A percentile compares a stretch with the other conserved stretches of the same genome.
phyloP scores from a whole-genome alignment of 2,888 invertebrate genomes.

The Odontocolon sp. region DNA sequence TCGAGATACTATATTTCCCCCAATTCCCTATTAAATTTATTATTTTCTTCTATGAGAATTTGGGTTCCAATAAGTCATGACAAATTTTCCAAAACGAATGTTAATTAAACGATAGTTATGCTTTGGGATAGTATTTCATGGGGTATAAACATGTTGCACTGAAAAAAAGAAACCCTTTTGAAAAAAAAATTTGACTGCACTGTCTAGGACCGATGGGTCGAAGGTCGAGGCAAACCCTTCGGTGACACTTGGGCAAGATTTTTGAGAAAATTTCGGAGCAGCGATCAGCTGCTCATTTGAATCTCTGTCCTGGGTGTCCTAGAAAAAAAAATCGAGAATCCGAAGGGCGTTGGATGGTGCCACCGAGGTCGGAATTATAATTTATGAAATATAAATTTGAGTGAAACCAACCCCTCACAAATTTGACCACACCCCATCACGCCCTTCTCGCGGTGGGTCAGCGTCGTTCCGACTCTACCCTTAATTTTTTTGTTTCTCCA shows the following conservation, averaged over 20 bases:
- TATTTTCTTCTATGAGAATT: constrained; percentile 14
- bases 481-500: constrained; percentile 59
- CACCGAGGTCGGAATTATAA: constrained; percentile 56
- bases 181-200: background rate
- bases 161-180: too few species aligned
- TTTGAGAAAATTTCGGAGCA: constrained; percentile 6
- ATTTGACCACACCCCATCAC: constrained; percentile 78
- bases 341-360: constrained; percentile 6
- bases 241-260: constrained; percentile 6
- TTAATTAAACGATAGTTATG: too few species aligned
- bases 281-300: constrained; percentile 57
- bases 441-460: constrained; percentile 66
- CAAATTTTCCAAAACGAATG: constrained; percentile 2
- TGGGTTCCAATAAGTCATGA: background rate
- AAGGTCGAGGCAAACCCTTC: constrained; percentile 9
- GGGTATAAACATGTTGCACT: too few species aligned
- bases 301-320: constrained; percentile 64
- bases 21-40: background rate
- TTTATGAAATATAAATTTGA: constrained; percentile 65
- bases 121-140: too few species aligned
- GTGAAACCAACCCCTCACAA: constrained; percentile 72
- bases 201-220: background rate
- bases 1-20: background rate
- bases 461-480: constrained; percentile 52
- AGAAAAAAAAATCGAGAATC: constrained; percentile 31